These are phyloP conservation scores for Apamea epomidion DNA, from an alignment of 2,888 invertebrate species.

Conservation along the genomic window DNA sequence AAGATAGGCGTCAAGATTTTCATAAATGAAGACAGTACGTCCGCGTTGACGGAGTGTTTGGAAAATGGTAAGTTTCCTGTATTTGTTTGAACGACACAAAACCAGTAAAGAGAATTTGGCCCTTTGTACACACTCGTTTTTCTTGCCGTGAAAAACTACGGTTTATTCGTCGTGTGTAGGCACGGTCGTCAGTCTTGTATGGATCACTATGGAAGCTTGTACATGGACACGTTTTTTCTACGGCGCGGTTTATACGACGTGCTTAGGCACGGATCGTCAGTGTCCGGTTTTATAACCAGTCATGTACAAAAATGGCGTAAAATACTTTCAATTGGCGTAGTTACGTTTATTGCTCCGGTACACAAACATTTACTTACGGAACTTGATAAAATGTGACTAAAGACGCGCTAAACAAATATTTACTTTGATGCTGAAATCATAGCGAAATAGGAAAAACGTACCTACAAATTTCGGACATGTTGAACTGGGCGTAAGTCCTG, in stretches of 20 bases:
- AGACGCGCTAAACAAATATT: constrained; percentile 13
- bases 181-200: too few relatives aligned
- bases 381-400: constrained; percentile 4
- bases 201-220: too few relatives aligned
- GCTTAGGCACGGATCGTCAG: too few relatives aligned
- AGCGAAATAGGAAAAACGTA: not conserved
- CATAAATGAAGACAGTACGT: constrained; percentile 92
- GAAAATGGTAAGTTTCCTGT: constrained; percentile 91
- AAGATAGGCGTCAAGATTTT: constrained; percentile 97
- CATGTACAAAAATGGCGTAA: not conserved
- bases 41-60: constrained; percentile 93
- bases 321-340: constrained; percentile 7
- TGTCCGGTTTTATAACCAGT: not conserved
- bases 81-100: not conserved
- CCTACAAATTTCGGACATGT: too few relatives aligned
- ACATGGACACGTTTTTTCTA: too few relatives aligned
- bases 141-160: too few relatives aligned
- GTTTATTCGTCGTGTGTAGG: too few relatives aligned
- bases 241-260: too few relatives aligned
- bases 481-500: too few relatives aligned
- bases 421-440: constrained; percentile 1
- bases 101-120: not conserved
- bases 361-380: constrained; percentile 5
- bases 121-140: too few relatives aligned
- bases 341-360: constrained; percentile 1